Percentiles rank a stretch among this genome's conserved stretches.
phyloP scores from a whole-genome alignment of 2,888 invertebrate genomes.

The Epinotia ramella region DNA sequence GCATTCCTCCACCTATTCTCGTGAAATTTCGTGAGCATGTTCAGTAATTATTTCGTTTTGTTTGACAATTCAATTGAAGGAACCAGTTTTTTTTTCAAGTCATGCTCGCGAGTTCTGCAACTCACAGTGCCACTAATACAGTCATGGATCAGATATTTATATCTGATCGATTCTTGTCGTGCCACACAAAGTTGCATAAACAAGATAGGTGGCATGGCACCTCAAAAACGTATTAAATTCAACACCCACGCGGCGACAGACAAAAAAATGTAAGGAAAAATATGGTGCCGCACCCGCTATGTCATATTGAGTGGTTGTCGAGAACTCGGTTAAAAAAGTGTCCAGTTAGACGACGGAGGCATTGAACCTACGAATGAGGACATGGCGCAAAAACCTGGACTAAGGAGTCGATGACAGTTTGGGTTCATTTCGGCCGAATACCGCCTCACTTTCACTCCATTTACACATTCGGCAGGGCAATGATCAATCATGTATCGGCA shows the following conservation, averaged over 20 bases:
- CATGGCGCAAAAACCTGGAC: conserved; percentile 68
- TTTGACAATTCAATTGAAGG: too few species aligned
- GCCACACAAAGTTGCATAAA: neutral
- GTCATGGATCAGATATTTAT: neutral
- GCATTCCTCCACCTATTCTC: too few species aligned
- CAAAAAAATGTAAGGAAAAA: conserved; percentile 53
- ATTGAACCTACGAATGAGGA: conserved; percentile 70
- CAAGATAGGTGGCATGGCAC: conserved; percentile 5
- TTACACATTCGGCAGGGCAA: neutral
- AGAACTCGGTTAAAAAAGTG: conserved; percentile 68
- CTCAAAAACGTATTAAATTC: conserved; percentile 24
- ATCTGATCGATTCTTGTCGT: neutral
- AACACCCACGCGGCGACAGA: conserved; percentile 48
- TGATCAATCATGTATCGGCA: neutral
- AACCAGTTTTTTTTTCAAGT: too few species aligned
- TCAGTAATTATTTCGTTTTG: too few species aligned
- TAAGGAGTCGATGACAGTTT: conserved; percentile 26
- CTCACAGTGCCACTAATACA: too few species aligned
- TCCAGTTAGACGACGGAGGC: conserved; percentile 76
- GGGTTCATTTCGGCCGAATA: neutral
- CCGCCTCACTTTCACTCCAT: conserved; percentile 4
- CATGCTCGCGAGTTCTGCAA: too few species aligned
- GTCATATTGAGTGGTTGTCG: conserved; percentile 62
- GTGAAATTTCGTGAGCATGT: too few species aligned
- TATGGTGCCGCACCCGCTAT: conserved; percentile 60